Conservation (phyloP, 2,113 vertebrate genomes). For the Lagopus leucura region DNA sequence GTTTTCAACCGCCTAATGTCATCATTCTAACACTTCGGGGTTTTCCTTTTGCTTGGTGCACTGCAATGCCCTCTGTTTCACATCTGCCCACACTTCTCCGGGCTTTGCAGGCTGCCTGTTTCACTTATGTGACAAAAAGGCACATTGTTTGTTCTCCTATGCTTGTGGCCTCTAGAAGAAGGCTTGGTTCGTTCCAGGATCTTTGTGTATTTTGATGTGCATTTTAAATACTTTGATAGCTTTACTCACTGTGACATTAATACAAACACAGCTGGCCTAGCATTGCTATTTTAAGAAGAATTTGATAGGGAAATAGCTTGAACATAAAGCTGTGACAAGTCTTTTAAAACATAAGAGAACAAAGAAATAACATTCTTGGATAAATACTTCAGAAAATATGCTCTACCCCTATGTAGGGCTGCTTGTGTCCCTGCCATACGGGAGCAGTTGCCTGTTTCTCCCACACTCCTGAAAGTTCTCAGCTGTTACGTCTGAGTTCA, state of each 20-base stretch:
- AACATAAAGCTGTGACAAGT: background rate
- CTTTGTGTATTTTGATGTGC: background rate
- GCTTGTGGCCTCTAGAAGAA: background rate
- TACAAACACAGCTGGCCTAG: background rate
- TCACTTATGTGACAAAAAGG: background rate
- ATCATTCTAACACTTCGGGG: background rate
- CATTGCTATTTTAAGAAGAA: conserved; percentile 16
- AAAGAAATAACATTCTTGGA: background rate
- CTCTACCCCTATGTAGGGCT: background rate
- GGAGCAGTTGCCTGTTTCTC: background rate
- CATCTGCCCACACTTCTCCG: background rate
- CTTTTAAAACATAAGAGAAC: background rate
- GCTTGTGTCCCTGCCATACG: fast-evolving
- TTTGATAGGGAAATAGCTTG: conserved; percentile 5
- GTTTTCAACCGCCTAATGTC: background rate
- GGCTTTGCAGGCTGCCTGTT: background rate
- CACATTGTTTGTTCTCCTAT: background rate
- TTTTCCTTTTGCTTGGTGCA: background rate
- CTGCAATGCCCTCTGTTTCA: background rate
- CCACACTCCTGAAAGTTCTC: background rate
- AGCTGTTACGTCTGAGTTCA: background rate
- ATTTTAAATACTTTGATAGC: background rate
- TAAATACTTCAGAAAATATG: background rate
- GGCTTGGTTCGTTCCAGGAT: background rate
- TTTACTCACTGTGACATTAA: background rate